Conservation (phyloP, 2,888 invertebrate species). For the Eilema griseolum region DNA sequence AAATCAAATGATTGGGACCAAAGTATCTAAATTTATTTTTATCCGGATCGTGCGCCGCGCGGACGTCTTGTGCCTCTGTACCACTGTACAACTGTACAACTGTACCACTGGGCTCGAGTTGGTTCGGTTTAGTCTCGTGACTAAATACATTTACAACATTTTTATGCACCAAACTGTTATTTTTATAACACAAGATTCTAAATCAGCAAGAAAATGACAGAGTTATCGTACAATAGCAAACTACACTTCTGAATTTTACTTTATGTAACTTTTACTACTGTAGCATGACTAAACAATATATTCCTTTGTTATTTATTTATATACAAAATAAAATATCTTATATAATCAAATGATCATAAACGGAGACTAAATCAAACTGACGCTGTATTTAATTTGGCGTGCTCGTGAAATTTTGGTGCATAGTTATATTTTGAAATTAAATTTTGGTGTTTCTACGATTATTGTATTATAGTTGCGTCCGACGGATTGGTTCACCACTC, state of each 20-base stretch:
- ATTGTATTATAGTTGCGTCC: slow-evolving; percentile 37
- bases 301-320: no score
- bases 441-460: slow-evolving; percentile 29
- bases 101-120: slow-evolving; percentile 13
- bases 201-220: no score
- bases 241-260: neutral
- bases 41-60: slow-evolving; percentile 19
- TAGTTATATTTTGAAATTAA: slow-evolving; percentile 44
- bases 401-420: slow-evolving; percentile 69
- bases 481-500: slow-evolving; percentile 15
- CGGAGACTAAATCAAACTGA: slow-evolving; percentile 26
- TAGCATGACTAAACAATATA: no score
- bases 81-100: no score
- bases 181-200: neutral
- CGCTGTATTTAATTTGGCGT: slow-evolving; percentile 41
- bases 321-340: neutral
- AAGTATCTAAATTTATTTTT: slow-evolving; percentile 53
- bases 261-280: neutral
- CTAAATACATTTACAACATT: neutral
- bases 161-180: neutral
- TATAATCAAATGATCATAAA: neutral
- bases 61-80: slow-evolving; percentile 34
- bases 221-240: neutral
- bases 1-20: slow-evolving; percentile 65
- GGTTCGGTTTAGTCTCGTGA: slow-evolving; percentile 34